Base-by-base conservation (phyloP, 2,797 vertebrate species). In the Phataginus tricuspis region DNA sequence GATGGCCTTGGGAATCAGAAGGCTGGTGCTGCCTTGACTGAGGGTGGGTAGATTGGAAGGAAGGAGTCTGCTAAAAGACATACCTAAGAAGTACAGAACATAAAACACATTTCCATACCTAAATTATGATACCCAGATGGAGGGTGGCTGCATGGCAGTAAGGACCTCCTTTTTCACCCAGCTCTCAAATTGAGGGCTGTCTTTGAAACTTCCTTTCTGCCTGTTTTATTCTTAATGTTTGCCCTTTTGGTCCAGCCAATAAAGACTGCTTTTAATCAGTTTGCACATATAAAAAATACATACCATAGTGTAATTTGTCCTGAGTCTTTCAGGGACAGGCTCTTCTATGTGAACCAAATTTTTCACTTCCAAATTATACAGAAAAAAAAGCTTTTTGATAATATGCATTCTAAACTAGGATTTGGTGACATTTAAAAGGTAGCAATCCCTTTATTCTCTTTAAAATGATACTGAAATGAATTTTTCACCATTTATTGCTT, bases 161-260 rank as follows among this genome's bases (percentile, higher is more conserved):
- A 87, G 7, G 10, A 55, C 12, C 45, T 57, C 31, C 59, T 49
- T 63, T 77, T 63, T 49, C 10, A 49, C 27, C 57, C 34, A 64
- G 12, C 14, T 34, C 45, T 68, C 19, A 78, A 53, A 49, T 69
- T 59, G 21, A 85, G 45, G 27, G 3, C 61, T 53, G 71, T 57
- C 82, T 86, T 78, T 34, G 18, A 79, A 18, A n/a, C 82, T 74
- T 87, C 66, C 25, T 82, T 83, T 85, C 42, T 86, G 9, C 34
- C 45, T 88, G 14, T 83, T 71, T 61, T 77, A 5, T 85, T 78
- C 27, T 88, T 88, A 72, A 59, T 89, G 45, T 75, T 90, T 92
- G 63, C 31, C 19, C 31, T 89, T 89, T 95, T 66, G 55, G 2
- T 79, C 90, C 19, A 91, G 5, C 42, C 80, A 14, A 59, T 82